These are phyloP conservation scores for Parnassius glacialis DNA, from an alignment of 2,888 invertebrate species.

Conservation along the genomic window DNA sequence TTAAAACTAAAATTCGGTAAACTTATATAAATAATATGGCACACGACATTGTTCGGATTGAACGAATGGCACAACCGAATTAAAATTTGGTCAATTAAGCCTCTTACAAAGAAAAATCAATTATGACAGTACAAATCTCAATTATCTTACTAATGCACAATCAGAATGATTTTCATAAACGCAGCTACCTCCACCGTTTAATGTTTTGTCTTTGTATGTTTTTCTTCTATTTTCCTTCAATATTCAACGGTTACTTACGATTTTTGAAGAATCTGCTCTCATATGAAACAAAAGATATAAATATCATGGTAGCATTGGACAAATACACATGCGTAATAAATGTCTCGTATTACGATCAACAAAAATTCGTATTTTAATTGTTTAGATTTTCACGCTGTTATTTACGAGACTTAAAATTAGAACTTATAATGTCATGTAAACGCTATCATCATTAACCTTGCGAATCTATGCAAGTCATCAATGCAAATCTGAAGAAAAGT, in stretches of 20 bases:
- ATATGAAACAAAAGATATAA: constrained; percentile 26
- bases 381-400: too few species aligned
- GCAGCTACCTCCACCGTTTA: too few species aligned
- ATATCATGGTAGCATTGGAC: constrained; percentile 10
- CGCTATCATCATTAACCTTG: too few species aligned
- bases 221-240: neutral
- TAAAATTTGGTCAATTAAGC: constrained; percentile 29
- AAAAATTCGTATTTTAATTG: too few species aligned
- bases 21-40: constrained; percentile 36
- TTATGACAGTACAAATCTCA: too few species aligned
- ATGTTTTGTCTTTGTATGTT: neutral
- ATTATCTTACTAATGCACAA: too few species aligned
- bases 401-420: too few species aligned
- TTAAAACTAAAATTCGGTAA: constrained; percentile 27
- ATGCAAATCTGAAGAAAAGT: too few species aligned
- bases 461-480: too few species aligned
- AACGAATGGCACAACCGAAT: constrained; percentile 38
- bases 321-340: neutral
- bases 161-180: too few species aligned
- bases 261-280: constrained; percentile 24
- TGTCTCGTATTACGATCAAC: too few species aligned
- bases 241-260: constrained; percentile 20
- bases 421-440: too few species aligned
- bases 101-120: neutral
- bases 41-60: constrained; percentile 38